These are phyloP conservation scores for Phenganax subtilis DNA, from an alignment of 92 coral and sea anemone species.

Conservation along the genomic window DNA sequence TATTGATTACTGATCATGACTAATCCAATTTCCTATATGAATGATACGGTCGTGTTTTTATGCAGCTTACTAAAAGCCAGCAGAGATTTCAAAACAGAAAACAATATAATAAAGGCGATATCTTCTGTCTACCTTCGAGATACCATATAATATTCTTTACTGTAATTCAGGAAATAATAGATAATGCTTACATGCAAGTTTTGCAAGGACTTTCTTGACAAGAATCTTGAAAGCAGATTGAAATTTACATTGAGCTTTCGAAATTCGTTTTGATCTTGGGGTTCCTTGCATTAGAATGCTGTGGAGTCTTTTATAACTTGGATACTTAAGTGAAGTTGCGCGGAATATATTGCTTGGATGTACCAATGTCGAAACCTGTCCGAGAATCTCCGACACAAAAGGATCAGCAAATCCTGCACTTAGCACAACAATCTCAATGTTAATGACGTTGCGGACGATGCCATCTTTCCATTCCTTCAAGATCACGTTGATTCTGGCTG, in stretches of 20 bases:
- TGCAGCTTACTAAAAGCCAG: too few species aligned
- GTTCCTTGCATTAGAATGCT: slow-evolving; percentile 8
- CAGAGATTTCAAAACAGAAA: not conserved
- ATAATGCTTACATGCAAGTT: not conserved
- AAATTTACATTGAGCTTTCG: slow-evolving; percentile 13
- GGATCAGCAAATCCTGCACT: slow-evolving; percentile 5
- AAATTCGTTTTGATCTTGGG: not conserved
- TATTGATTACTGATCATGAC: too few species aligned
- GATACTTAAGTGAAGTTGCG: not conserved
- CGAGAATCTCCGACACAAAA: not conserved
- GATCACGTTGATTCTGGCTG: not conserved
- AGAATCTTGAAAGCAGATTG: not conserved
- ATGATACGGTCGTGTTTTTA: too few species aligned
- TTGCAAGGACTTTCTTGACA: not conserved
- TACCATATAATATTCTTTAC: not conserved
- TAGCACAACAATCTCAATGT: slow-evolving; percentile 2
- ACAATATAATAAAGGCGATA: not conserved
- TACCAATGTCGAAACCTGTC: not conserved
- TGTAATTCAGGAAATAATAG: not conserved
- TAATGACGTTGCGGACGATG: not conserved
- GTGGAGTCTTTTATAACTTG: slow-evolving; percentile 8
- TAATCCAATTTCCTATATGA: too few species aligned
- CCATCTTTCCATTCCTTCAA: not conserved
- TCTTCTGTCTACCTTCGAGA: not conserved
- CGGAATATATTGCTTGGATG: slow-evolving; percentile 18